A percentile compares a stretch with the other conserved stretches of the same genome.
Evolutionary conservation across 2,797 vertebrate genomes (phyloP).

Genomic region (Chelmon rostratus): DNA sequence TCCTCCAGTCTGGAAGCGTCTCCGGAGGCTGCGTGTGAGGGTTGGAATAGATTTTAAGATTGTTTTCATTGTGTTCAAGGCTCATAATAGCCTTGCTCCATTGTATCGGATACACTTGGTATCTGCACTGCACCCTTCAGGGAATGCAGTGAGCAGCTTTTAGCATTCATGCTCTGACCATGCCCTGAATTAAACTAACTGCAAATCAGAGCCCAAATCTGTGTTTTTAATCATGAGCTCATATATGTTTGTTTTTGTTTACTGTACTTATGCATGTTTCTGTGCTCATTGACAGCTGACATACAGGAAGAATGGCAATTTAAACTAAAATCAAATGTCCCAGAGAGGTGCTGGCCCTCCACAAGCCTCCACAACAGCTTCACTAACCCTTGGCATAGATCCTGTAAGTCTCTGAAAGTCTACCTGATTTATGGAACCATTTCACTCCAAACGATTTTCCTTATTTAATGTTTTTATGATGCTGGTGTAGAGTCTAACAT

Average conservation of each 20-base stretch:
- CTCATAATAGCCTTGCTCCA: neutral
- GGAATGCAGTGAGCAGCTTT: neutral
- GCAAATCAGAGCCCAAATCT: too few relatives aligned
- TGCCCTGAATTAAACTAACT: neutral
- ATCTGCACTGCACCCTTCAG: neutral
- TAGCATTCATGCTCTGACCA: neutral
- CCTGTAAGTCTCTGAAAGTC: neutral
- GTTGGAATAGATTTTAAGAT: conserved; percentile 7
- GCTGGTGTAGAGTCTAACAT: neutral
- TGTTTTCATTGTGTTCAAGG: neutral
- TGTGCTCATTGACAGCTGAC: neutral
- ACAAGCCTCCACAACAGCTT: neutral
- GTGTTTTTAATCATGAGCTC: neutral
- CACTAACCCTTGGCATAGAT: neutral
- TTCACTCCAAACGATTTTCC: neutral
- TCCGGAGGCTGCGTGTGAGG: neutral
- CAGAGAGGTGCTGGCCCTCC: neutral
- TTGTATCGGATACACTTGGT: neutral
- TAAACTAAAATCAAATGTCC: neutral
- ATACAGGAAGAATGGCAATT: neutral
- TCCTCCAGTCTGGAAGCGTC: neutral
- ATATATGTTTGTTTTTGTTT: neutral
- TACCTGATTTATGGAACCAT: neutral
- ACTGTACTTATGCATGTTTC: neutral
- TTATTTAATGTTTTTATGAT: neutral